Percentiles rank a stretch among this genome's conserved stretches.
phyloP scores from a whole-genome alignment of 37 sponge, comb jelly and placozoan species.

The Halisarca cf. caerulea region DNA sequence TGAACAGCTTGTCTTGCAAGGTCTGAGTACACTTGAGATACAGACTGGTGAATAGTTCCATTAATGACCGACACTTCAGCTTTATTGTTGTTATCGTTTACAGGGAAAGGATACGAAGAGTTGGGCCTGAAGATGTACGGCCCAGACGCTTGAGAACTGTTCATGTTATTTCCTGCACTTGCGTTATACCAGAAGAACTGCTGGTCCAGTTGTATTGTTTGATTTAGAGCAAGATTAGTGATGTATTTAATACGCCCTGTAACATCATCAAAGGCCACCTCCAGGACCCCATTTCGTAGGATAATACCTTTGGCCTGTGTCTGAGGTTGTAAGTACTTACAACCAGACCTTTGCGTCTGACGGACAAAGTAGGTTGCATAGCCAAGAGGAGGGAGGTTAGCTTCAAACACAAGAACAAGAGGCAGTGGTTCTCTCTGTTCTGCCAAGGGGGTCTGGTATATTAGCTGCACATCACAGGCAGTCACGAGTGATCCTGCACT shows the following conservation, averaged over 20 bases:
- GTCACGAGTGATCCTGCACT: too few relatives aligned
- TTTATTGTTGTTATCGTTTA: conserved; percentile 26
- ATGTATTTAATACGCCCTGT: conserved; percentile 61
- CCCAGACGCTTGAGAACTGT: conserved; percentile 70
- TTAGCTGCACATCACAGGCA: conserved; percentile 1
- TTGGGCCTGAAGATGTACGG: conserved; percentile 94
- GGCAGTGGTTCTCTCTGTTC: conserved; percentile 31
- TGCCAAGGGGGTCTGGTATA: conserved; percentile 39
- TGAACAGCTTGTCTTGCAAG: conserved; percentile 54
- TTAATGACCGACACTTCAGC: conserved; percentile 30
- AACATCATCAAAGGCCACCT: conserved; percentile 53
- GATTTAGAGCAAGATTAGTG: neutral
- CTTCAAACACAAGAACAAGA: conserved; percentile 43
- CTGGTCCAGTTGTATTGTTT: conserved; percentile 57
- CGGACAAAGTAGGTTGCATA: conserved; percentile 57
- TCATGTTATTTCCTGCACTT: conserved; percentile 83
- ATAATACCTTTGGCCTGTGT: neutral
- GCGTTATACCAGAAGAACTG: conserved; percentile 88
- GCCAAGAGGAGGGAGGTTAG: conserved; percentile 71
- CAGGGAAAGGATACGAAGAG: conserved; percentile 34
- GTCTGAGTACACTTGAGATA: conserved; percentile 14
- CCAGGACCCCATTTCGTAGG: neutral
- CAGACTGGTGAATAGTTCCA: conserved; percentile 9
- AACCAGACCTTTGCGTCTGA: neutral
- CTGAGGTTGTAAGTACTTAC: neutral